Base-by-base conservation (phyloP, 2,797 vertebrate species). In the Silurus aristotelis region DNA sequence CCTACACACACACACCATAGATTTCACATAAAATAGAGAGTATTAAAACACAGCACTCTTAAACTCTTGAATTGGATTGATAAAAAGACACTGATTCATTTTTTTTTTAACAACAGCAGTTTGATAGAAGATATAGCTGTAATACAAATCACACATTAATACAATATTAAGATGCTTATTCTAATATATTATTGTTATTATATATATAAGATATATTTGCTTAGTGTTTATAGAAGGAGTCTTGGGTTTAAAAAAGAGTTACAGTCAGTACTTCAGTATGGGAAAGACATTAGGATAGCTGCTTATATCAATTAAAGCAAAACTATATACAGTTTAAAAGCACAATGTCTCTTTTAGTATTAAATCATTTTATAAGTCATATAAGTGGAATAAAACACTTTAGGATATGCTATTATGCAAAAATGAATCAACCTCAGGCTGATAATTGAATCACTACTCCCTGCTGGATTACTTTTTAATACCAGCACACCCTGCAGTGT, bases 371-470 rank as follows among this genome's bases (percentile, higher is more conserved):
- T 52, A 52, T 10, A 52, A 7, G 63, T 80, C 61, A 61, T 67
- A 80, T 80, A 55, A 27, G n/a, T 80, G 25, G n/a, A 80, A 80
- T 31, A 67, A 25, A 80, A 80, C 63, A 80, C 46, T 13, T 64
- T 17, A 25, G 43, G 38, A 64, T 80, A 43, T 2, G n/a, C 38
- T n/a, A 17, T 48, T 63, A 80, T 17, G 64, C 6, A 46, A 4
- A 55, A 58, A 58, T 27, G 1, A 31, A 31, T 72, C 70, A 56
- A 38, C 17, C 6, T 60, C 9, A 27, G 27, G 55, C 75, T 77
- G 55, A 58, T 60, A 38, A 77, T 60, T 8, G 55, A 17, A 61
- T 63, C 60, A 63, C 56, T 58, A 56, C 2, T 8, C 73, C 27
- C 56, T 22, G 12, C 58, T 61, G 19, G 38, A 64, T n/a, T 79